Conservation (phyloP, 2,888 invertebrate species). For the Apodemia hepburni region DNA sequence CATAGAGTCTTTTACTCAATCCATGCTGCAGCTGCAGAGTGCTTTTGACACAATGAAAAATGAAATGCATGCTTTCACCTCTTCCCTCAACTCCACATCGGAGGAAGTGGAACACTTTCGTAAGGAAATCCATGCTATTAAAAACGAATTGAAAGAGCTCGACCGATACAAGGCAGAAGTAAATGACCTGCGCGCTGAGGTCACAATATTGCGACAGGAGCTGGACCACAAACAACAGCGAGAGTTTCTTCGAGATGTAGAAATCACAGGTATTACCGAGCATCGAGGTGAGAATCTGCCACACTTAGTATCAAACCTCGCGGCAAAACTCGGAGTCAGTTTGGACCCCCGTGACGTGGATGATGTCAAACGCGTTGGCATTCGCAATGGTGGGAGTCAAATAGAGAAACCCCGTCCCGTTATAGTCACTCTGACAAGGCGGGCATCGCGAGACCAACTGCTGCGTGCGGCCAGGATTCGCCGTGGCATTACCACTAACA, state of each 20-base stretch:
- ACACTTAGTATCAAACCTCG: neutral
- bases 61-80: neutral
- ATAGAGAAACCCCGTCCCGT: neutral
- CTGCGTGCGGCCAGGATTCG: conserved; percentile 2
- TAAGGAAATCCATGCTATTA: neutral
- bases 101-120: neutral
- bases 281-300: neutral
- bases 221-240: neutral
- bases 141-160: neutral
- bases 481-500: neutral
- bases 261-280: neutral
- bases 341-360: neutral
- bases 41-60: neutral
- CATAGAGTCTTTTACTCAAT: neutral
- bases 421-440: neutral
- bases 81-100: neutral
- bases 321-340: neutral
- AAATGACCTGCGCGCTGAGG: neutral
- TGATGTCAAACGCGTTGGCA: neutral
- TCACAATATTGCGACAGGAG: neutral
- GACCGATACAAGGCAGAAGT: neutral
- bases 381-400: neutral
- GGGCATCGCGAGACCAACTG: neutral
- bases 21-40: neutral
- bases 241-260: neutral